phyloP scores from a whole-genome alignment of 2,797 vertebrate genomes.

The Acipenser oxyrinchus region DNA sequence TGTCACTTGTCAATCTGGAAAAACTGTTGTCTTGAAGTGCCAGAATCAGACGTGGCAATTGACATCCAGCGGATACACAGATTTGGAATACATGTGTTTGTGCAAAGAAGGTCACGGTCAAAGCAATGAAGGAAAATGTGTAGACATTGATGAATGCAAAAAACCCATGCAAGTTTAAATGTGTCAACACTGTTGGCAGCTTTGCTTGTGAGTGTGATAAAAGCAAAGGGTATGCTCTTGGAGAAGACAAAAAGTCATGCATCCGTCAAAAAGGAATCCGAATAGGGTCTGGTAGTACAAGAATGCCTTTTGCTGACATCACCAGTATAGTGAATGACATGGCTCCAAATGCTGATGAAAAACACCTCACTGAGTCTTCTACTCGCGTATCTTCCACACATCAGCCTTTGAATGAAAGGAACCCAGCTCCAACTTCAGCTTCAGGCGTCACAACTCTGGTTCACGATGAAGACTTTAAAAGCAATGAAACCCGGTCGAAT shows the following conservation, averaged over 20 bases:
- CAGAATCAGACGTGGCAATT: conserved; percentile 28
- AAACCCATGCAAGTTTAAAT: conserved; percentile 28
- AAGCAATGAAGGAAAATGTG: conserved; percentile 28
- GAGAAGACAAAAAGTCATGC: conserved; percentile 20
- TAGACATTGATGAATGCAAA: conserved; percentile 42
- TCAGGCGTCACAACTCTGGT: background rate
- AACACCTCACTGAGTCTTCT: too few relatives aligned
- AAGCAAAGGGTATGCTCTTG: background rate
- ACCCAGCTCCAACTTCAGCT: background rate
- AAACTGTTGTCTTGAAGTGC: conserved; percentile 42
- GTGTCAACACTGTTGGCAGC: conserved; percentile 42
- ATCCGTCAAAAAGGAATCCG: background rate
- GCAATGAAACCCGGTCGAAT: conserved; percentile 7
- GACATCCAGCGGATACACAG: conserved; percentile 13
- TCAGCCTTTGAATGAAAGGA: background rate
- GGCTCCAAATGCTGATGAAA: background rate
- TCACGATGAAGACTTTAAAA: background rate
- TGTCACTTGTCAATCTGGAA: conserved; percentile 41
- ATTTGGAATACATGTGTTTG: conserved; percentile 38
- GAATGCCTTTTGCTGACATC: background rate
- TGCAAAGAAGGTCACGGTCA: conserved; percentile 35
- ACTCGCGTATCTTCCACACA: background rate
- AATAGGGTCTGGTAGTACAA: background rate
- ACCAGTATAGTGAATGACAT: background rate
- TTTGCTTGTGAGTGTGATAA: conserved; percentile 34